Conservation (phyloP, 2,113 vertebrate species). For the Naja naja region DNA sequence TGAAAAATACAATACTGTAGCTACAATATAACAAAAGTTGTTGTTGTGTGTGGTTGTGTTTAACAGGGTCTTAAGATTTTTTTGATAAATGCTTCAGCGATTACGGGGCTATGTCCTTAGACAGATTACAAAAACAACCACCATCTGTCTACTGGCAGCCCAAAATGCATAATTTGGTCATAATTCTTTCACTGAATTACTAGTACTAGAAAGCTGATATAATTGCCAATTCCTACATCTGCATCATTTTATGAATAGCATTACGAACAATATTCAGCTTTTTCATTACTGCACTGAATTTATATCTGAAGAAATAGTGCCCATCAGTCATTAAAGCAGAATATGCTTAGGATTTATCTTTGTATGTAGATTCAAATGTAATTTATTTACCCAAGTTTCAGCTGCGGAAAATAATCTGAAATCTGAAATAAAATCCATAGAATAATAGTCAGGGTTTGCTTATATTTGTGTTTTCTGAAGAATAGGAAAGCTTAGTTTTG, state of each 20-base stretch:
- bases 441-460: not conserved
- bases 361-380: not conserved
- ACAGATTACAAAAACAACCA: slow-evolving; percentile 42
- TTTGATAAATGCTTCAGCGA: slow-evolving; percentile 18
- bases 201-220: not conserved
- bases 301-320: slow-evolving; percentile 5
- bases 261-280: not conserved
- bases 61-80: slow-evolving; percentile 26
- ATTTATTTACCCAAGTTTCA: not conserved
- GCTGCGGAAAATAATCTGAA: not conserved
- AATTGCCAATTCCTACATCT: slow-evolving; percentile 12
- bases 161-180: slow-evolving; percentile 24
- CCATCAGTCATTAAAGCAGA: not conserved
- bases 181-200: slow-evolving; percentile 32
- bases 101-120: slow-evolving; percentile 31
- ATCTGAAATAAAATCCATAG: not conserved
- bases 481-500: not conserved
- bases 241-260: not conserved
- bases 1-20: not conserved
- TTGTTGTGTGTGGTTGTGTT: not conserved
- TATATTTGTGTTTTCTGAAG: not conserved
- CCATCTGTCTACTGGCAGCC: slow-evolving; percentile 53
- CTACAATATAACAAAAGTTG: slow-evolving; percentile 5
- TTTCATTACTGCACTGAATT: slow-evolving; percentile 1
- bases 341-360: not conserved